A percentile compares a stretch with the other conserved stretches of the same genome.
These are phyloP conservation scores for Melanotaenia boesemani DNA, from an alignment of 2,797 vertebrate genomes.

Conservation along the genomic window DNA sequence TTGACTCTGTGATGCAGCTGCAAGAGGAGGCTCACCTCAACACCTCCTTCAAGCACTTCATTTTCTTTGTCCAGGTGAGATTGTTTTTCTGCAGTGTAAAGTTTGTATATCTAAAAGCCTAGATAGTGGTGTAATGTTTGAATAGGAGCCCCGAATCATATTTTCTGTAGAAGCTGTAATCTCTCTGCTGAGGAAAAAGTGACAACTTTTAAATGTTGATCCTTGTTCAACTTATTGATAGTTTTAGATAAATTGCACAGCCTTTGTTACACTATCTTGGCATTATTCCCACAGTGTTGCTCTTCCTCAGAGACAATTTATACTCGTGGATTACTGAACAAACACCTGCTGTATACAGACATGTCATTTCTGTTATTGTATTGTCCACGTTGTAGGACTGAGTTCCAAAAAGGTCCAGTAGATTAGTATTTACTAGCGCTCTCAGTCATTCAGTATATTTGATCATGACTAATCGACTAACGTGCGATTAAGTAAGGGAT, in stretches of 20 bases:
- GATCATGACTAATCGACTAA: no score
- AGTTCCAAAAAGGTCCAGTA: no score
- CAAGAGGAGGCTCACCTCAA: conserved; percentile 98
- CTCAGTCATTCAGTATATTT: no score
- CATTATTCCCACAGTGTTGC: neutral
- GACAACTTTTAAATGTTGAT: neutral
- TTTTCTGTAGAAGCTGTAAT: neutral
- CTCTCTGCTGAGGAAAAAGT: neutral
- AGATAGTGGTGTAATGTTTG: neutral
- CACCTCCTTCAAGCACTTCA: conserved; percentile 99
- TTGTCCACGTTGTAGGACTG: no score
- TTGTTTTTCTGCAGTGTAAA: accelerated
- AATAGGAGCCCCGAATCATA: neutral
- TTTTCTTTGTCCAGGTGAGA: conserved; percentile 96
- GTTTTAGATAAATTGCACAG: neutral
- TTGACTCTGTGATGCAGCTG: conserved; percentile 96
- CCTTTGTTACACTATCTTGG: neutral
- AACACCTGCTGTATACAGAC: no score
- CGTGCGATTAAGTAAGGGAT: no score
- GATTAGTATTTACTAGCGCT: no score
- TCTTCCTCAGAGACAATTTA: neutral
- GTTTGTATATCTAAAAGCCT: neutral
- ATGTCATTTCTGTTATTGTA: no score
- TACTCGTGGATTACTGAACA: no score
- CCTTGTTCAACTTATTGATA: neutral